These are phyloP conservation scores for Mesorhabditis spiculigera DNA, from an alignment of 2,888 invertebrate species.

Conservation along the genomic window DNA sequence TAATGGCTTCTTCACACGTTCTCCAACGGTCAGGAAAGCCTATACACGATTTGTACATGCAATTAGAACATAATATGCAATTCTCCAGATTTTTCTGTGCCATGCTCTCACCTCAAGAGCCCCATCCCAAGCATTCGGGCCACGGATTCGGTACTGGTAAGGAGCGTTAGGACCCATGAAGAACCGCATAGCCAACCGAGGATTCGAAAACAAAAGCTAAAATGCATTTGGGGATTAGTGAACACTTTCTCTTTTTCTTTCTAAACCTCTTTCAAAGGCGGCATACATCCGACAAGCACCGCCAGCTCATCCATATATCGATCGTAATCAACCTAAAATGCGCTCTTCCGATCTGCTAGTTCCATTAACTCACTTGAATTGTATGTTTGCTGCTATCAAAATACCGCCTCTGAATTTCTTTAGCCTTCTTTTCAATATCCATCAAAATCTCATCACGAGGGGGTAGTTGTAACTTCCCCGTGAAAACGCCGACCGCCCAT, in stretches of 20 bases:
- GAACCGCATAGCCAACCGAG: conserved; percentile 41
- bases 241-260: too few relatives aligned
- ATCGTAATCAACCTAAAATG: conserved; percentile 41
- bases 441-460: conserved; percentile 21
- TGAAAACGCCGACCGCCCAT: conserved; percentile 48
- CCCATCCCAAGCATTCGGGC: conserved; percentile 46
- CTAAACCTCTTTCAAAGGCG: conserved; percentile 35
- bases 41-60: conserved; percentile 10
- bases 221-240: too few relatives aligned
- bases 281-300: conserved; percentile 45
- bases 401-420: conserved; percentile 47
- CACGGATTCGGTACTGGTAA: conserved; percentile 50
- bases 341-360: background rate
- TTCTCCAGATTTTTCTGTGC: too few relatives aligned
- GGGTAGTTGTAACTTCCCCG: conserved; percentile 36
- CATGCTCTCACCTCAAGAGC: conserved; percentile 16
- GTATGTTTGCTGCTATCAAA: conserved; percentile 52
- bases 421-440: conserved; percentile 41
- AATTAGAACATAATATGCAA: conserved; percentile 2
- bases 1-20: conserved; percentile 48
- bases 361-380: conserved; percentile 33
- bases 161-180: conserved; percentile 53
- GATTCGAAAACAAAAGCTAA: conserved; percentile 38
- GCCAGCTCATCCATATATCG: conserved; percentile 57
- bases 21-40: conserved; percentile 37